Base-by-base conservation (phyloP, 2,113 vertebrate species). In the Heliornis fulica region DNA sequence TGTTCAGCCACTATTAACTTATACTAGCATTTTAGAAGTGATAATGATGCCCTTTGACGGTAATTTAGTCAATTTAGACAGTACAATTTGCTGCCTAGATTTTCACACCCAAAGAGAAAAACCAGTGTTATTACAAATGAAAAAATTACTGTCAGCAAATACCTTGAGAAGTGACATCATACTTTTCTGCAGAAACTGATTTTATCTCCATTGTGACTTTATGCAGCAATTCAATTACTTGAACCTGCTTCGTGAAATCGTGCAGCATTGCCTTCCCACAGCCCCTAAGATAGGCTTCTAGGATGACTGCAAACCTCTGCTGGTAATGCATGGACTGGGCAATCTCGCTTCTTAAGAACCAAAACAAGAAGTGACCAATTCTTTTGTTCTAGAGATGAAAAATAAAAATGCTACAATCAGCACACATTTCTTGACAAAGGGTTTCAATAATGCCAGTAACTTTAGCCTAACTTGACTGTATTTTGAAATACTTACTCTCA, bases 321-420 rank as follows among this genome's bases (percentile, higher is more conserved):
- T 99, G 99, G 94, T 99, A 99, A 93, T 99, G 99, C 98, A 99
- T 99, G 57, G 99, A 99, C 94, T 99, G 99, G n/a, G 99, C 99
- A 29, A 99, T 99, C 98, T 99, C 99, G 9, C 99, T 99, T 95
- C 99, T 98, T 94, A 99, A 96, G 97, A 99, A 99, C 99, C 99
- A 99, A 98, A 99, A 99, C 90, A 99, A 98, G 93, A 99, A 99
- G 95, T 99, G 99, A 34, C 99, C 99, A 0, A 99, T 99, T 71
- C 99, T 98, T 96, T 99, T 99, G 96, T 99, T 99, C 99, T 99
- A 97, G 19, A 57, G 41, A 50, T 51, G 63, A 84, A 97, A 26
- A 96, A 22, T 46, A 46, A 95, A 94, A 97, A 71, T 18, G 78
- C n/a, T 43, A 66, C 13, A 75, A 43, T 96, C 72, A 96, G 76